A percentile compares a stretch with the other conserved stretches of the same genome.
Evolutionary conservation across 2,888 invertebrate genomes (phyloP).

Genomic region (Agrenia bidenticulata): DNA sequence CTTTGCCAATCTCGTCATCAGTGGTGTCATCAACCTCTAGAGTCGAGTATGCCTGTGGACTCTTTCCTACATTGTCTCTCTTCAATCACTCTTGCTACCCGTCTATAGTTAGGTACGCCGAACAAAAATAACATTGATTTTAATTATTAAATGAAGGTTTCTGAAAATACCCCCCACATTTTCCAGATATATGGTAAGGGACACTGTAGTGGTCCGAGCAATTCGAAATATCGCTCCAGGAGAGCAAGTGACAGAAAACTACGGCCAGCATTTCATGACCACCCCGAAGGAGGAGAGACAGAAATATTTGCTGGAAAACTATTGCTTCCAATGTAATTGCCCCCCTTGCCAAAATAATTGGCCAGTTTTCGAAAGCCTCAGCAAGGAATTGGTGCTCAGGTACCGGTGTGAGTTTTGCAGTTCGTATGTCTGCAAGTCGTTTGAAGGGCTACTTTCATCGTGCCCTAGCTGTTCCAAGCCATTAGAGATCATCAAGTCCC

Average conservation of each 20-base stretch:
- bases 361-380: slow-evolving; percentile 68
- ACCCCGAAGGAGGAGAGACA: slow-evolving; percentile 63
- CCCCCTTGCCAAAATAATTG: slow-evolving; percentile 72
- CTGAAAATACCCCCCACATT: too few species aligned
- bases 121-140: too few species aligned
- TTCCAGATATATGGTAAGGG: slow-evolving; percentile 71
- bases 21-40: slow-evolving; percentile 31
- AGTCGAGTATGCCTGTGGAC: slow-evolving; percentile 52
- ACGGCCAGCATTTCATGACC: slow-evolving; percentile 75
- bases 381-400: slow-evolving; percentile 45
- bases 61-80: slow-evolving; percentile 74
- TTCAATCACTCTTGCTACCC: slow-evolving; percentile 85
- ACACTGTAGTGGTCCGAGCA: slow-evolving; percentile 69
- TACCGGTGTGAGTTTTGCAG: slow-evolving; percentile 51
- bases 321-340: slow-evolving; percentile 73
- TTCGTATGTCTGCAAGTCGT: slow-evolving; percentile 35
- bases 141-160: too few species aligned
- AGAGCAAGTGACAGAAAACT: slow-evolving; percentile 76
- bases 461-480: slow-evolving; percentile 41
- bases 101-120: slow-evolving; percentile 67
- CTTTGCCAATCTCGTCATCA: too few species aligned
- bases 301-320: slow-evolving; percentile 59
- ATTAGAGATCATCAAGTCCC: slow-evolving; percentile 47
- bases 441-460: slow-evolving; percentile 40
- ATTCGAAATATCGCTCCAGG: slow-evolving; percentile 66